Evolutionary conservation across 2,797 vertebrate species (phyloP).

Genomic region (Carduelis carduelis): DNA sequence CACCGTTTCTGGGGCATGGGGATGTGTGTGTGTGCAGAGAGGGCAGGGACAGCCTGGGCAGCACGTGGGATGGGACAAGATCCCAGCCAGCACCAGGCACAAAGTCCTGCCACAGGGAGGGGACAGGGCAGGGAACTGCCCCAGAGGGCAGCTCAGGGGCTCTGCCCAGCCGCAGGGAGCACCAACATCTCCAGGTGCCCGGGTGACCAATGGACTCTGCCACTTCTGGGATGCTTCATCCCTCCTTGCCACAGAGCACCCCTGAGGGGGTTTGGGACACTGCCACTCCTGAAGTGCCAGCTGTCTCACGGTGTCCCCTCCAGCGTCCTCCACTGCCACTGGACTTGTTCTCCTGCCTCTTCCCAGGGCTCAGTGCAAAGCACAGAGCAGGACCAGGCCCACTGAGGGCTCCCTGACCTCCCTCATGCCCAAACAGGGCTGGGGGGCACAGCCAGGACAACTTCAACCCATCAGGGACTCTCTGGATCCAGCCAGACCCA

Average conservation of each 20-base stretch:
- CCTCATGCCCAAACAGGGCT: background rate
- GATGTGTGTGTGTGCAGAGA: accelerated
- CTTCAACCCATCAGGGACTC: background rate
- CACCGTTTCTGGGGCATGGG: background rate
- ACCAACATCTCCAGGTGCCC: accelerated
- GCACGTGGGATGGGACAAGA: accelerated
- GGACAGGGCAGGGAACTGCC: background rate
- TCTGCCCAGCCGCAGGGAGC: background rate
- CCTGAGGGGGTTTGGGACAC: background rate
- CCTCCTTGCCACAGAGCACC: accelerated
- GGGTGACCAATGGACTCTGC: accelerated
- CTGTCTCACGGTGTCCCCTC: accelerated
- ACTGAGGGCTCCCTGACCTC: background rate
- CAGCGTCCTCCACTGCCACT: accelerated
- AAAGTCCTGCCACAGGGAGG: background rate
- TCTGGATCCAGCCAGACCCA: background rate
- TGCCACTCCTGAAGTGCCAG: background rate
- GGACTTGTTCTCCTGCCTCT: background rate
- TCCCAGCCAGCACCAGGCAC: background rate
- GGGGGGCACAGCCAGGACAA: background rate
- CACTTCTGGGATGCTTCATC: background rate
- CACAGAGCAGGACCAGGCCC: background rate
- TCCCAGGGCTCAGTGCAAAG: accelerated
- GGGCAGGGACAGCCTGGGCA: background rate
- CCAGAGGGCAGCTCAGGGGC: accelerated